A percentile compares a stretch with the other conserved stretches of the same genome.
Conservation (phyloP, 1,140 invertebrate species). For the Idris sp. region DNA sequence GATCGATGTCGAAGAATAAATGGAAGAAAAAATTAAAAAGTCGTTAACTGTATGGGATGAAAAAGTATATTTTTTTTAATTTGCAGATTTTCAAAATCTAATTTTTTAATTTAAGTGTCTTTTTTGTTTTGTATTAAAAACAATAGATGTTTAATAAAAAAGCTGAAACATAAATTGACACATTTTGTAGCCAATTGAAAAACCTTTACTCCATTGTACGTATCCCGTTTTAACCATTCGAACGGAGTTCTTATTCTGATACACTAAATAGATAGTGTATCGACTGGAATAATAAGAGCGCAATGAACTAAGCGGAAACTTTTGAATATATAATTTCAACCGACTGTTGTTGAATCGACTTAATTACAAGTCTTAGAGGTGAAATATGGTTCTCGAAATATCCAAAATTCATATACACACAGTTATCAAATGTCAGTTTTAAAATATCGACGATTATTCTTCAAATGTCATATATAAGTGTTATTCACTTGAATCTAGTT, state of each 20-base stretch:
- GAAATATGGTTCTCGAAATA: conserved; percentile 60
- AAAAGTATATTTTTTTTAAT: too few relatives aligned
- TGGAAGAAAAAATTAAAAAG: conserved; percentile 32
- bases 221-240: conserved; percentile 60
- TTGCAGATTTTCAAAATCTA: too few relatives aligned
- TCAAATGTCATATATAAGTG: conserved; percentile 33
- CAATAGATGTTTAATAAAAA: too few relatives aligned
- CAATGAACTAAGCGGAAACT: conserved; percentile 61
- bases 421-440: conserved; percentile 54
- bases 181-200: conserved; percentile 15
- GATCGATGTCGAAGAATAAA: conserved; percentile 37
- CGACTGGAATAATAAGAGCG: conserved; percentile 60
- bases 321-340: conserved; percentile 60
- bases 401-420: conserved; percentile 57
- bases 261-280: conserved; percentile 62
- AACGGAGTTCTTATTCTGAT: conserved; percentile 62
- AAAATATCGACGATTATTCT: conserved; percentile 54
- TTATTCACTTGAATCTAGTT: conserved; percentile 25
- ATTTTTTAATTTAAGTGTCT: too few relatives aligned
- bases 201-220: conserved; percentile 2
- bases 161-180: not conserved
- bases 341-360: conserved; percentile 59
- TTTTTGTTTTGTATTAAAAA: too few relatives aligned
- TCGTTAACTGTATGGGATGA: too few relatives aligned
- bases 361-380: conserved; percentile 56